phyloP scores from a whole-genome alignment of 1,140 invertebrate species.

The Callitettix versicolor region DNA sequence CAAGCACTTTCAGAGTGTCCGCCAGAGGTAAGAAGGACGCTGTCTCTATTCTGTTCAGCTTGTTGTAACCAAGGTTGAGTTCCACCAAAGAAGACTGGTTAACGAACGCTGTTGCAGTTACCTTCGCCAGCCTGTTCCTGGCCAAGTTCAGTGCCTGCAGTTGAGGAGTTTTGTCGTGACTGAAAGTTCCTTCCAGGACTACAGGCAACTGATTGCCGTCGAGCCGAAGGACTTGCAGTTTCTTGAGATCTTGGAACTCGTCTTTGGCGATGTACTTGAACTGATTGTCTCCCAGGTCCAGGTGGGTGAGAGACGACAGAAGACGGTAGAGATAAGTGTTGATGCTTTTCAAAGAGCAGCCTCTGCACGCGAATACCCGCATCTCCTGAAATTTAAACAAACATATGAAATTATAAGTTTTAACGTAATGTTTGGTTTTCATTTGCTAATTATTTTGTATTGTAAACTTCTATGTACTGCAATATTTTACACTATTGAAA shows the following conservation, averaged over 20 bases:
- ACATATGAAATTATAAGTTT: too few species aligned
- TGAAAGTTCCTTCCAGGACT: conserved; percentile 60
- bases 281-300: conserved; percentile 65
- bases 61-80: conserved; percentile 62
- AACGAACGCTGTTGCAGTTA: conserved; percentile 54
- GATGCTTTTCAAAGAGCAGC: conserved; percentile 55
- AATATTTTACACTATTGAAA: too few species aligned
- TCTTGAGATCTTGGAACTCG: conserved; percentile 56
- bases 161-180: conserved; percentile 25
- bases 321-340: conserved; percentile 66
- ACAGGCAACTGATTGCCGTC: conserved; percentile 69
- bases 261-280: conserved; percentile 66
- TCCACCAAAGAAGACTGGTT: conserved; percentile 52
- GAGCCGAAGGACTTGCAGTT: conserved; percentile 52
- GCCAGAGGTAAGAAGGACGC: conserved; percentile 46
- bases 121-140: conserved; percentile 58
- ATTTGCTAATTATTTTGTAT: too few species aligned
- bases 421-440: too few species aligned
- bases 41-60: conserved; percentile 50
- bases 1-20: conserved; percentile 46
- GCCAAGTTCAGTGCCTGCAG: conserved; percentile 44
- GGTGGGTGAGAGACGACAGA: conserved; percentile 49
- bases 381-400: conserved; percentile 43
- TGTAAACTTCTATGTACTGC: too few species aligned
- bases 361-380: conserved; percentile 52